A percentile compares a stretch with the other conserved stretches of the same genome.
phyloP scores from a whole-genome alignment of 2,888 invertebrate genomes.

The Notodonta ziczac region DNA sequence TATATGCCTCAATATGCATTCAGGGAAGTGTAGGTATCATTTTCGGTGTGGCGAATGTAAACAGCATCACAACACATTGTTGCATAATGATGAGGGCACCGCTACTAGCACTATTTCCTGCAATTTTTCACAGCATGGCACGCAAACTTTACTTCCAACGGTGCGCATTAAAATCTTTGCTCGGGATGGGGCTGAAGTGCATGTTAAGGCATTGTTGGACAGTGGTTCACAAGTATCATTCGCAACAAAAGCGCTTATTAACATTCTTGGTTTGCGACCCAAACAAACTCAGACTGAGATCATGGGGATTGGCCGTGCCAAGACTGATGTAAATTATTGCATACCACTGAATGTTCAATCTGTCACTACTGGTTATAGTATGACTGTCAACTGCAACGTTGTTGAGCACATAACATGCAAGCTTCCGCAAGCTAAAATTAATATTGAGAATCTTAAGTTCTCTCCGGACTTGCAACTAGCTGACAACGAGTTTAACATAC shows the following conservation, averaged over 20 bases:
- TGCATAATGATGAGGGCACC: constrained; percentile 9
- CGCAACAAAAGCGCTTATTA: constrained; percentile 7
- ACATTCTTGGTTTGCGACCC: constrained; percentile 11
- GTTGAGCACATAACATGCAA: constrained; percentile 25
- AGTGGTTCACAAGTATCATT: constrained; percentile 21
- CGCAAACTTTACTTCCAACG: constrained; percentile 4
- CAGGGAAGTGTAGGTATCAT: constrained; percentile 17
- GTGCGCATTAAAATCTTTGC: constrained; percentile 13
- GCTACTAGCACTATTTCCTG: neutral
- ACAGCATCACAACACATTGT: constrained; percentile 15
- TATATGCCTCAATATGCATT: constrained; percentile 15
- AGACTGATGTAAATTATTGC: constrained; percentile 10
- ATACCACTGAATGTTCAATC: constrained; percentile 12
- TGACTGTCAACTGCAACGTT: constrained; percentile 15
- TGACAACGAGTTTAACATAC: neutral
- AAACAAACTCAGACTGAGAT: constrained; percentile 4
- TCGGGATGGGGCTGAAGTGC: constrained; percentile 13
- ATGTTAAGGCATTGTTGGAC: constrained; percentile 19
- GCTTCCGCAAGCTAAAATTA: constrained; percentile 21
- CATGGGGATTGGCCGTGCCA: constrained; percentile 14
- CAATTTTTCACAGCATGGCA: neutral
- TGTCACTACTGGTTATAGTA: neutral
- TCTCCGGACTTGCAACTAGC: constrained; percentile 1
- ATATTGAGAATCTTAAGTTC: constrained; percentile 14
- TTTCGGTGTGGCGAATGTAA: constrained; percentile 19